Conservation (phyloP, 2,797 vertebrate genomes). For the Enteromius argenteus region DNA sequence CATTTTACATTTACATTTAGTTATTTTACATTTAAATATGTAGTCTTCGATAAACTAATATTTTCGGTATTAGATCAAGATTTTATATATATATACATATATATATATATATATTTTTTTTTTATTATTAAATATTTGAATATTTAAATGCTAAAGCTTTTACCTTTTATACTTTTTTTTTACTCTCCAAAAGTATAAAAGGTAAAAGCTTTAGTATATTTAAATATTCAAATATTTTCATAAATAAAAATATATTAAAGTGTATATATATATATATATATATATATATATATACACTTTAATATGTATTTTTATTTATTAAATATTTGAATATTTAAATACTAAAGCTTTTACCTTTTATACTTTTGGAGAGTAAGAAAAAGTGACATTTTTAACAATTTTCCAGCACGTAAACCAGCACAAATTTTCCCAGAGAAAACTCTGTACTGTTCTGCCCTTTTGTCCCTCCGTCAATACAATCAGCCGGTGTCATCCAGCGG, state of each 20-base stretch:
- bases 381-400: neutral
- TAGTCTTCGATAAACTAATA: too few species aligned
- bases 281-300: too few species aligned
- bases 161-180: too few species aligned
- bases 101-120: too few species aligned
- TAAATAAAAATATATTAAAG: too few species aligned
- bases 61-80: too few species aligned
- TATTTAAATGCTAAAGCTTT: too few species aligned
- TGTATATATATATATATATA: too few species aligned
- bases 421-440: conserved; percentile 42
- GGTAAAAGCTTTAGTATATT: neutral
- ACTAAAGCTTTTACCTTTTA: neutral
- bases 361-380: neutral
- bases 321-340: neutral
- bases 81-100: too few species aligned
- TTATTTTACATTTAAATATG: too few species aligned
- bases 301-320: too few species aligned
- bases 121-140: too few species aligned
- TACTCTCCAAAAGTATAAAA: neutral
- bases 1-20: neutral
- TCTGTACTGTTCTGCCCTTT: conserved; percentile 32
- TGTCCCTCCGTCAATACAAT: conserved; percentile 60
- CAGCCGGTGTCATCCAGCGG: conserved; percentile 82
- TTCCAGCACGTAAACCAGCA: neutral
- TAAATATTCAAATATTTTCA: neutral